phyloP scores from a whole-genome alignment of 2,888 invertebrate genomes.

The Eudasyphora cyanicolor region DNA sequence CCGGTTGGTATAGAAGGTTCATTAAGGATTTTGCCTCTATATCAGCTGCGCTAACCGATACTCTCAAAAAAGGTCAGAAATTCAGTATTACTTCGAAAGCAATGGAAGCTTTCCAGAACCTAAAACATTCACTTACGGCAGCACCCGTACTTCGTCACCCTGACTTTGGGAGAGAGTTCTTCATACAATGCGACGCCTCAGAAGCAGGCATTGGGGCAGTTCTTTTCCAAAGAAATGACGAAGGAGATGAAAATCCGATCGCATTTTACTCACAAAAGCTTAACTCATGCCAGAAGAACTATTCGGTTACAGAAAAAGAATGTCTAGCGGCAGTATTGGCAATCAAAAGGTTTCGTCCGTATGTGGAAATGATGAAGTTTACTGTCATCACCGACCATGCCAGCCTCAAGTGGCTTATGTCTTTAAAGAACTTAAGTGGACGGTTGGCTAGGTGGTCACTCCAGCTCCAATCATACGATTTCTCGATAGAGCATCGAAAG shows the following conservation, averaged over 20 bases:
- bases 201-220: background rate
- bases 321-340: no score
- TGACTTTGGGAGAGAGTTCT: background rate
- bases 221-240: background rate
- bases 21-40: no score
- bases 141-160: background rate
- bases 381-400: no score
- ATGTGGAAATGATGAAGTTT: background rate
- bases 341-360: no score
- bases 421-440: no score
- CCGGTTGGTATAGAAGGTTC: no score
- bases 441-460: no score
- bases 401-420: no score
- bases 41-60: no score
- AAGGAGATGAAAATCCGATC: background rate
- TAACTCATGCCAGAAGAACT: background rate
- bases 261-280: background rate
- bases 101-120: background rate
- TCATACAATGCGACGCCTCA: background rate
- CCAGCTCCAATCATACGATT: background rate
- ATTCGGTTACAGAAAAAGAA: background rate
- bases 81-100: background rate
- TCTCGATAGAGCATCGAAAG: no score
- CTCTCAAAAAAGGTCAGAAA: constrained; percentile 52
- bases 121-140: background rate